These are phyloP conservation scores for Trichoplusia ni DNA, from an alignment of 1,140 invertebrate species.

Conservation along the genomic window DNA sequence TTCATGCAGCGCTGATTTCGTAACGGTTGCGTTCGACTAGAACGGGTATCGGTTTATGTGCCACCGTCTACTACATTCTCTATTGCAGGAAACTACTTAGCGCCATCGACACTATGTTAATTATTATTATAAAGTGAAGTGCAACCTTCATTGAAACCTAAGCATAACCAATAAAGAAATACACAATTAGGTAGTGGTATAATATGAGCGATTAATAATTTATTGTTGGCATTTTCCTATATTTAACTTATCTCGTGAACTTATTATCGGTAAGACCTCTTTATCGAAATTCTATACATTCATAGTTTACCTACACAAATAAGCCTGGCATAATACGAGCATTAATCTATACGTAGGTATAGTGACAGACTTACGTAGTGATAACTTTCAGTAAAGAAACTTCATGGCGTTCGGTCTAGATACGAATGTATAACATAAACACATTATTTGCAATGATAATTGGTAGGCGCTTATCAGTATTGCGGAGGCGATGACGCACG, in stretches of 20 bases:
- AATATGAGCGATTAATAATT: slow-evolving; percentile 29
- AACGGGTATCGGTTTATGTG: slow-evolving; percentile 75
- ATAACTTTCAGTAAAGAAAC: slow-evolving; percentile 60
- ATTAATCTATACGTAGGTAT: slow-evolving; percentile 64
- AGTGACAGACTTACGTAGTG: slow-evolving; percentile 46
- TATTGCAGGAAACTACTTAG: slow-evolving; percentile 33
- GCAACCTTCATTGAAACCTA: neutral
- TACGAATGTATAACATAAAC: slow-evolving; percentile 66
- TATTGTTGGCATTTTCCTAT: slow-evolving; percentile 69
- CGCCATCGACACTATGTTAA: neutral
- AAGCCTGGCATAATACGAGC: slow-evolving; percentile 47
- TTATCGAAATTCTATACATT: slow-evolving; percentile 68
- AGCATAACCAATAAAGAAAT: neutral
- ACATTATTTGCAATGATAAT: slow-evolving; percentile 81
- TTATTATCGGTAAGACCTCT: slow-evolving; percentile 70
- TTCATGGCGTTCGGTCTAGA: slow-evolving; percentile 57
- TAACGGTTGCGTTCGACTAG: slow-evolving; percentile 79
- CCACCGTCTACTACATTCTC: slow-evolving; percentile 58
- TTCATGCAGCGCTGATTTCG: slow-evolving; percentile 79
- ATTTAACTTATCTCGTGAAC: slow-evolving; percentile 76
- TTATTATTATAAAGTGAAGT: neutral
- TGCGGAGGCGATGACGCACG: slow-evolving; percentile 78
- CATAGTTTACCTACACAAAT: slow-evolving; percentile 61
- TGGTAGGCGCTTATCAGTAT: slow-evolving; percentile 75
- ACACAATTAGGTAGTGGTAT: neutral